Evolutionary conservation across 2,888 invertebrate species (phyloP), one percentile per base, ranked within the genome.

Genomic region (Agriopis marginaria): DNA sequence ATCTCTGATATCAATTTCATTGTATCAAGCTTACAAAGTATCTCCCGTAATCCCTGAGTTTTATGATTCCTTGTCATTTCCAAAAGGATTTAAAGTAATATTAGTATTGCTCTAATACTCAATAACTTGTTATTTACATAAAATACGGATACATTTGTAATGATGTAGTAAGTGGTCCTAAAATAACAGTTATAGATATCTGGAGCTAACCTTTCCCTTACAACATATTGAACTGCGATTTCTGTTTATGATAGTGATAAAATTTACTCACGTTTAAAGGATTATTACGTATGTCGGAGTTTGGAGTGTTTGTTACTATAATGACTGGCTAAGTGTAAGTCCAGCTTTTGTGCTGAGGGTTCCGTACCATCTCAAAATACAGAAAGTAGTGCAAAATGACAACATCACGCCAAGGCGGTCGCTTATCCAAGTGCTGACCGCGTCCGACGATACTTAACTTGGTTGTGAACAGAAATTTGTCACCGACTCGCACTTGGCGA

Each of bases 61-160:
- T 85, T 83, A 85, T 77, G 80, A 77, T 63, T 70, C 63, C 72
- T 67, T 71, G 80, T 76, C 81, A 80, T 76, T 78, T 75, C 66
- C 73, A 69, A 73, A 70, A 71, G 71, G 74, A 79, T 78, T 82
- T 82, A 84, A 79, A 79, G 78, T 78, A 73, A 75, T 77, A 78
- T 80, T 82, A 78, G 77, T 79, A 80, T 81, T 76, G 68, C 70
- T 75, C 76, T 79, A 80, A 78, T 77, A 74, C 68, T 70, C 76
- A 74, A 76, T 81, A 79, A 74, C 77, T 76, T 64, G 69, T 66
- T 73, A 81, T 80, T 79, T 77, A 68, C 78, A 78, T 82, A 79
- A 80, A 69, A 76, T 76, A 76, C 74, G 67, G 69, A 68, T 60
- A 74, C 72, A 71, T 72, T 74, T 54, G 58, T 70, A 70, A 71